Evolutionary conservation across 2,113 vertebrate species (phyloP), one percentile per base, ranked within the genome.

Genomic region (Holacanthus passer): DNA sequence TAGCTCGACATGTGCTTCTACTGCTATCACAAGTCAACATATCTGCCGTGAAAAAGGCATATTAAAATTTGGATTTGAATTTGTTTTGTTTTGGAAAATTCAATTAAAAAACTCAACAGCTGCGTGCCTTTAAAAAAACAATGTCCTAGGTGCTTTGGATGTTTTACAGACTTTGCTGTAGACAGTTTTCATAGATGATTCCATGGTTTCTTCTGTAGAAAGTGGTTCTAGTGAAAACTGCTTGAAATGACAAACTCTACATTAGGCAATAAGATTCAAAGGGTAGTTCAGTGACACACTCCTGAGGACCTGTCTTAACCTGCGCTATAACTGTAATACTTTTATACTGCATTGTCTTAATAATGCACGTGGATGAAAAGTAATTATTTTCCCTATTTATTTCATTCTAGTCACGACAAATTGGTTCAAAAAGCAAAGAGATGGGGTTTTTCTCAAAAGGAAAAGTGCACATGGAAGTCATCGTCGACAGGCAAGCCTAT

Each of bases 401-500:
- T 82, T n/a, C 10, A 60, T 81, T 86, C 3, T 63, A 96, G 95
- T 70, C 35, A 10, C 89, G 11, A 1, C 94, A 93, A 75, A 63
- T 48, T 74, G 92, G 87, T 37, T 79, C 84, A 29, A 58, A 39
- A 29, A 45, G 82, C 19, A 95, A 95, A 83, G 82, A 89, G 67
- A 85, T 94, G 73, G 91, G 90, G 0, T 5, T 94, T 24, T 94
- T 95, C 86, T 89, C 90, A 7, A 94, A 88, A 85, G 94, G 94
- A 82, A 64, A 73, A 0, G 84, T 83, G 2, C 76, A 92, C 48
- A 83, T 96, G 88, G 82, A 88, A 3, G 91, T 69, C 55, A 87
- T 13, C 22, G 5, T 93, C 41, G 83, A 93, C 72, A 92, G 56
- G 67, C 72, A 4, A 13, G 93, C 69, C 47, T 95, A 85, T 58